Evolutionary conservation across 2,888 invertebrate species (phyloP).

Genomic region (Tetheella fluctuosa): DNA sequence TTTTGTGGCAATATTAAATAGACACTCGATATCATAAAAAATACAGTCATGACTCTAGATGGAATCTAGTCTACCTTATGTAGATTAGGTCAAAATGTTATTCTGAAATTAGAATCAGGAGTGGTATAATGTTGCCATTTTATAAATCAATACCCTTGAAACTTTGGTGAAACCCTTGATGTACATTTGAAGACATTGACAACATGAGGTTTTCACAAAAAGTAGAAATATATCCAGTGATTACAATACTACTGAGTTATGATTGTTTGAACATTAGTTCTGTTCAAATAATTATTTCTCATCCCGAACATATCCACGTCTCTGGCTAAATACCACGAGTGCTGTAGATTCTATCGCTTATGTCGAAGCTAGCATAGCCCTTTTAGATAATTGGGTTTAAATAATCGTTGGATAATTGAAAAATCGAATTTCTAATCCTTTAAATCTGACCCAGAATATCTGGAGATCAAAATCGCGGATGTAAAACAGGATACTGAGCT

Average conservation of each 20-base stretch:
- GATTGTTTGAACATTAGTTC: slow-evolving; percentile 15
- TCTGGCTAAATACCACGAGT: slow-evolving; percentile 31
- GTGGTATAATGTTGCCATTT: not conserved
- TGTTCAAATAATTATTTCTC: slow-evolving; percentile 6
- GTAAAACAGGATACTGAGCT: too few species aligned
- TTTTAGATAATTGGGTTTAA: not conserved
- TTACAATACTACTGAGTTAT: slow-evolving; percentile 20
- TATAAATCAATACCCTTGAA: not conserved
- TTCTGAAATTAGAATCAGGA: not conserved
- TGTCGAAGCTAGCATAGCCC: slow-evolving; percentile 44
- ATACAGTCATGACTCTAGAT: not conserved
- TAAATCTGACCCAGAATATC: not conserved
- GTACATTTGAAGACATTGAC: not conserved
- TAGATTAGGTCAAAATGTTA: not conserved
- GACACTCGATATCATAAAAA: not conserved
- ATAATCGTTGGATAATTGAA: not conserved
- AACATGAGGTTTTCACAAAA: slow-evolving; percentile 21
- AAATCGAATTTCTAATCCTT: not conserved
- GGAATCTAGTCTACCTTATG: not conserved
- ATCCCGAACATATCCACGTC: slow-evolving; percentile 8
- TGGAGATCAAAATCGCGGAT: too few species aligned
- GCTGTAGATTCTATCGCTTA: slow-evolving; percentile 70
- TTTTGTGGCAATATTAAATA: slow-evolving; percentile 3
- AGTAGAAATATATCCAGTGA: slow-evolving; percentile 15
- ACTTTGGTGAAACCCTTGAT: not conserved